Conservation (phyloP, 2,888 invertebrate species). For the Epsilonema sp. region DNA sequence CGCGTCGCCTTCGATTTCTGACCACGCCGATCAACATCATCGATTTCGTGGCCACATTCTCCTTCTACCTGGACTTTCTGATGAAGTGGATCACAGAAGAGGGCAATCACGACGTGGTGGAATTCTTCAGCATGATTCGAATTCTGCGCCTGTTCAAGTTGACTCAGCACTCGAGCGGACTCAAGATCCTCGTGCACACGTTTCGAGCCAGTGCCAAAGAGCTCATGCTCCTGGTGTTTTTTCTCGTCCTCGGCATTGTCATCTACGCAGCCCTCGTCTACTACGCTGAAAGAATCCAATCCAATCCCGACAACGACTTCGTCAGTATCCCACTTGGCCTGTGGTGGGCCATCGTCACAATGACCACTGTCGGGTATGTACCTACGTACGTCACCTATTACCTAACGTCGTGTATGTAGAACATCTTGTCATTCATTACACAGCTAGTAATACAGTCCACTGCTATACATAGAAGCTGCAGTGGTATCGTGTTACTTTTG, state of each 20-base stretch:
- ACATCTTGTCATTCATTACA: no score
- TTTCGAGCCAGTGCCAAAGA: slow-evolving; percentile 79
- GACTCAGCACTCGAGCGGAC: slow-evolving; percentile 31
- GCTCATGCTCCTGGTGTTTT: slow-evolving; percentile 73
- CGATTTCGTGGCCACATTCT: slow-evolving; percentile 72
- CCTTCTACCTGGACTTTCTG: slow-evolving; percentile 69
- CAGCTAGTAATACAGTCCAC: no score
- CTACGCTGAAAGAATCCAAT: slow-evolving; percentile 25
- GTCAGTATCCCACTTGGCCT: slow-evolving; percentile 33
- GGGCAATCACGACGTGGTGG: slow-evolving; percentile 45
- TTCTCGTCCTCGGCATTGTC: slow-evolving; percentile 72
- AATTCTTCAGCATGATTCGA: slow-evolving; percentile 79
- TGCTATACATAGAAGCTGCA: no score
- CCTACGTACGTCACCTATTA: no score
- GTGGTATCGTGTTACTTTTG: no score
- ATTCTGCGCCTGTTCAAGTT: slow-evolving; percentile 57
- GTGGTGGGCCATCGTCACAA: slow-evolving; percentile 32
- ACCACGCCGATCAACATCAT: slow-evolving; percentile 60
- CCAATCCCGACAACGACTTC: slow-evolving; percentile 21
- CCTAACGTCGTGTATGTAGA: no score
- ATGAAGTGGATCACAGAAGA: not conserved
- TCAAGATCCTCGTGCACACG: slow-evolving; percentile 33
- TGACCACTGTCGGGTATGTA: not conserved
- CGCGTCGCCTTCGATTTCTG: slow-evolving; percentile 35
- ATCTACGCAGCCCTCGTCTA: slow-evolving; percentile 63